Evolutionary conservation across 2,113 vertebrate genomes (phyloP), one percentile per base, ranked within the genome.

Genomic region (Lipotes vexillifer): DNA sequence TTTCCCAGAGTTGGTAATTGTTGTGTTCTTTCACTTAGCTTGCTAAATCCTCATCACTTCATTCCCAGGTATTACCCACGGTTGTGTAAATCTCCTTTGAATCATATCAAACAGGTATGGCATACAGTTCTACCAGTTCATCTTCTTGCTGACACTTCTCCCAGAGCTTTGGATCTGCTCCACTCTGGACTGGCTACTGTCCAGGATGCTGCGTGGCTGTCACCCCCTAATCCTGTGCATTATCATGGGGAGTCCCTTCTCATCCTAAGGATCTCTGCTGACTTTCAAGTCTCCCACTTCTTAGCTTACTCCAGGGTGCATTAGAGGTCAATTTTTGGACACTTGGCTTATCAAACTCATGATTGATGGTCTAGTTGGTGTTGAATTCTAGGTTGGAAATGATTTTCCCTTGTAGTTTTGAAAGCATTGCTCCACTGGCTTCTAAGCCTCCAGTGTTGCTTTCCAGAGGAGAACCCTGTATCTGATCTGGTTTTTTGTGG

Each of bases 301-400:
- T 94, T 85, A 52, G 27, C 61, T 41, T 52, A 75, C 77, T 36
- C 61, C 71, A 44, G 77, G 75, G 95, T 77, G n/a, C 66, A 71
- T 12, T 41, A 18, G 77, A 93, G 82, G 86, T 97, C 81, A 88
- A 1, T 55, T 66, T 91, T 90, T 91, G 95, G 77, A 97, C 88
- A 71, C n/a, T 78, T 90, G 87, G 25, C 74, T 92, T 93, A 93
- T 93, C 89, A 94, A 36, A 31, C 41, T 95, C 55, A 25, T 68
- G 84, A 92, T 44, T 59, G 92, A 94, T 96, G 72, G 33, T 57
- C 75, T 72, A 25, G 88, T 81, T 88, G 59, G 71, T 94, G 25
- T 74, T n/a, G 82, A 88, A 81, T 44, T 94, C 72, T 90, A 55
- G 57, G n/a, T 74, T 89, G 86, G 49, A 44, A 69, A 77, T 96